Percentiles rank a stretch among this genome's conserved stretches.
These are phyloP conservation scores for Lycophotia porphyrea DNA, from an alignment of 2,888 invertebrate genomes.

Conservation along the genomic window DNA sequence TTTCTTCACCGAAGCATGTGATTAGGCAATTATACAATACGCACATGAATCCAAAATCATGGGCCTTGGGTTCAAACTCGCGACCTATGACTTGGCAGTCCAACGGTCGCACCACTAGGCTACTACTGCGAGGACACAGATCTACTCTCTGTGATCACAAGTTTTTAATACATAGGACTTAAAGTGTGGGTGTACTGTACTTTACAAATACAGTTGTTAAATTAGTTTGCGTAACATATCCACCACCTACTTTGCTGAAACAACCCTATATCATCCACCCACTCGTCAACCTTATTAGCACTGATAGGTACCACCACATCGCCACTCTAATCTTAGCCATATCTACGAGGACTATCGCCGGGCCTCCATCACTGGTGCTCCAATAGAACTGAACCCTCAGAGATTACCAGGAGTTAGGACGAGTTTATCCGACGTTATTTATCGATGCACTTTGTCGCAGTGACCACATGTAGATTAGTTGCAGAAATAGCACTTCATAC, in stretches of 20 bases:
- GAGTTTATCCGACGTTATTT: slow-evolving; percentile 40
- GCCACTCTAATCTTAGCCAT: slow-evolving; percentile 30
- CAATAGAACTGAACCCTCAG: not conserved
- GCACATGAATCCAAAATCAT: no score
- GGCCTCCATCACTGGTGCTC: slow-evolving; percentile 18
- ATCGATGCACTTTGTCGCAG: slow-evolving; percentile 55
- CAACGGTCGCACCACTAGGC: no score
- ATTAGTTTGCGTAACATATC: not conserved
- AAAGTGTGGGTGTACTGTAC: not conserved
- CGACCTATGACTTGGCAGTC: no score
- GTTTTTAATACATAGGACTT: not conserved
- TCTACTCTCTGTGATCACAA: no score
- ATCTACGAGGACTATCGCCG: slow-evolving; percentile 41
- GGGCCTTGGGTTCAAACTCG: no score
- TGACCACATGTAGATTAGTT: not conserved
- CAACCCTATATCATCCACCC: not conserved
- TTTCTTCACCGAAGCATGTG: no score
- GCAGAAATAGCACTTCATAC: not conserved
- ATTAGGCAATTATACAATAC: no score
- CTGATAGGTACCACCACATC: not conserved
- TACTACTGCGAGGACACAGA: no score
- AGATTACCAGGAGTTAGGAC: slow-evolving; percentile 21
- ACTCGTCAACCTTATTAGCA: slow-evolving; percentile 12
- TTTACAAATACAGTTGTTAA: not conserved
- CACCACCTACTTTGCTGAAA: slow-evolving; percentile 2